A percentile compares a stretch with the other conserved stretches of the same genome.
Conservation (phyloP, 2,113 vertebrate species). For the Haemorhous mexicanus region DNA sequence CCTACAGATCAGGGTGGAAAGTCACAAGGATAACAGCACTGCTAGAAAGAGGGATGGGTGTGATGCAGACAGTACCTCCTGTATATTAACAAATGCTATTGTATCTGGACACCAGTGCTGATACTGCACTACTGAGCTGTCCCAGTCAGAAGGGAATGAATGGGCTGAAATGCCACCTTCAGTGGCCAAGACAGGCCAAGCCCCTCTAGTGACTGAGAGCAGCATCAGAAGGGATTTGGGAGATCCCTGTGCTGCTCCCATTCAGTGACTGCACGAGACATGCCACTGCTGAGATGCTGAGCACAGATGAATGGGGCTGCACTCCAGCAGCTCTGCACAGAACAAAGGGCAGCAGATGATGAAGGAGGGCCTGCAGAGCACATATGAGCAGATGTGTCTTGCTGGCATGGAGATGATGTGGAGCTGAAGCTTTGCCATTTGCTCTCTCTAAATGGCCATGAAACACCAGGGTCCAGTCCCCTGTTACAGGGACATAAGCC, state of each 20-base stretch:
- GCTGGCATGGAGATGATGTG: background rate
- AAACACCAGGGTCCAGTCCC: background rate
- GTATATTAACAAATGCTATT: accelerated
- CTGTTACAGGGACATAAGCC: background rate
- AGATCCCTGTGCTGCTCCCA: background rate
- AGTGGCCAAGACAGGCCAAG: background rate
- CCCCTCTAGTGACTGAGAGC: background rate
- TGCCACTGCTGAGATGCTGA: background rate
- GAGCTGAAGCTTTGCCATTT: constrained; percentile 12
- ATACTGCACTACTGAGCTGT: background rate
- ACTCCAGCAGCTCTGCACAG: background rate
- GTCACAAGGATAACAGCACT: background rate
- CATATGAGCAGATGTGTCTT: background rate
- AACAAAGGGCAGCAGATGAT: constrained; percentile 34
- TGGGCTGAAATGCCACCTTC: background rate
- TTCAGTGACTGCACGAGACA: background rate
- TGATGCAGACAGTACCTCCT: background rate
- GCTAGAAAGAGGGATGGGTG: background rate
- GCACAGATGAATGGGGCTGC: background rate
- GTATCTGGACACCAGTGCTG: background rate
- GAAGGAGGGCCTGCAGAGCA: background rate
- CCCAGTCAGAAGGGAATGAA: background rate
- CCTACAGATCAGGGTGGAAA: background rate
- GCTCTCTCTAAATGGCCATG: background rate
- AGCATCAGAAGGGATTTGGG: background rate